Conservation (phyloP, 92 coral and sea anemone genomes). For the Palythoa heliodiscus region DNA sequence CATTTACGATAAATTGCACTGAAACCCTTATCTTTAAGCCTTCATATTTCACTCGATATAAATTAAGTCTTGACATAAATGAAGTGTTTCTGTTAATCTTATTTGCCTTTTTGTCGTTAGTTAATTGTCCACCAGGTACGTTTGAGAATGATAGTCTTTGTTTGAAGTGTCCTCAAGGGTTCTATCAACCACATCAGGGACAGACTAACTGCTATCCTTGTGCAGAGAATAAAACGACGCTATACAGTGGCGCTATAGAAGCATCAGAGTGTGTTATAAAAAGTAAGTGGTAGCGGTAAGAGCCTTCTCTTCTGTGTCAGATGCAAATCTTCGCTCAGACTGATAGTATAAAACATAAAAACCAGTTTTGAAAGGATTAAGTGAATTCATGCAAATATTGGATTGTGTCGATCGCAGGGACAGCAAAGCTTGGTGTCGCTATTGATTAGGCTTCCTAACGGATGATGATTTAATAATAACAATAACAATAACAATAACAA, state of each 20-base stretch:
- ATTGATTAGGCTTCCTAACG: no score
- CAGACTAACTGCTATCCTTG: constrained; percentile 3
- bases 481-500: no score
- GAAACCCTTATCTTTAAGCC: no score
- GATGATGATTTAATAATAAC: not conserved
- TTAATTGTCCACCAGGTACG: constrained; percentile 33
- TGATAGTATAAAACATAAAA: not conserved
- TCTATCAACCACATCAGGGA: constrained; percentile 25
- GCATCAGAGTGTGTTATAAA: constrained; percentile 10
- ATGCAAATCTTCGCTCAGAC: no score
- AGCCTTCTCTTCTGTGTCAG: not conserved
- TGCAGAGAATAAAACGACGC: constrained; percentile 14
- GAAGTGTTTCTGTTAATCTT: no score
- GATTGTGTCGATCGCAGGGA: no score
- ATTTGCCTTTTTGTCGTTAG: not conserved
- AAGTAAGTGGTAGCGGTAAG: not conserved
- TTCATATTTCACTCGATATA: no score
- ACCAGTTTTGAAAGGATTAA: not conserved
- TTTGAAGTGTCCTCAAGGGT: constrained; percentile 5
- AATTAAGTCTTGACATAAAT: no score
- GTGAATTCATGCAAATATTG: no score
- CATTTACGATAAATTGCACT: no score
- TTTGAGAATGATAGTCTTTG: not conserved
- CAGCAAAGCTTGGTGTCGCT: no score
- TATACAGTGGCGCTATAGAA: not conserved